Percentiles rank a stretch among this genome's conserved stretches.
Conservation (phyloP, 1,140 invertebrate genomes). For the Neuroterus valhalla region DNA sequence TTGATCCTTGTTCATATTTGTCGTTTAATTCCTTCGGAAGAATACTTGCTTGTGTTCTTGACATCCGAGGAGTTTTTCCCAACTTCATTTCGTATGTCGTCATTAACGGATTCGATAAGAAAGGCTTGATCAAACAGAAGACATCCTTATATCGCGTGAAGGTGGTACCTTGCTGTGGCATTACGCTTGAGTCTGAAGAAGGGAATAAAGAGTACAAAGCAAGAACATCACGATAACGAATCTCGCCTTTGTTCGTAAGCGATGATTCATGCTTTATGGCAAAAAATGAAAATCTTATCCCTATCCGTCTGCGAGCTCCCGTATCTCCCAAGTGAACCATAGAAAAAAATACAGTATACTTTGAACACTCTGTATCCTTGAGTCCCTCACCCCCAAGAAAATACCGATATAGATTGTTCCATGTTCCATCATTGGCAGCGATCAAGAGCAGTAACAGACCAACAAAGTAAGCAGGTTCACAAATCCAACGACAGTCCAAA, state of each 20-base stretch:
- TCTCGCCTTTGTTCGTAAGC: slow-evolving; percentile 34
- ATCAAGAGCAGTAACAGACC: slow-evolving; percentile 24
- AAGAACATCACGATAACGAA: slow-evolving; percentile 36
- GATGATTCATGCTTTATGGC: slow-evolving; percentile 38
- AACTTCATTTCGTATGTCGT: no score
- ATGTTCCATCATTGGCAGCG: slow-evolving; percentile 34
- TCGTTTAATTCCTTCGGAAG: no score
- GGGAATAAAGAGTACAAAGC: slow-evolving; percentile 1
- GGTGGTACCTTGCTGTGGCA: slow-evolving; percentile 18
- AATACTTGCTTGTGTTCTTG: no score
- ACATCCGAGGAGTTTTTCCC: no score
- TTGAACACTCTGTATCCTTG: background rate
- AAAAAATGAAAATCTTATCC: slow-evolving; percentile 4
- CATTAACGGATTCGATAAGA: slow-evolving; percentile 18
- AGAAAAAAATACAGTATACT: background rate
- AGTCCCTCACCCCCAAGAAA: background rate
- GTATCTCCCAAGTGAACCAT: background rate
- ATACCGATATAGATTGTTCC: slow-evolving; percentile 5
- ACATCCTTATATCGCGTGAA: slow-evolving; percentile 13
- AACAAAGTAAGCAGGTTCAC: background rate
- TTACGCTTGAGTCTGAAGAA: slow-evolving; percentile 12
- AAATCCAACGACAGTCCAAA: no score
- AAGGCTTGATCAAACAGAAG: slow-evolving; percentile 19
- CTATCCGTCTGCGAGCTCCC: background rate
- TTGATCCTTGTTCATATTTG: no score